Base-by-base conservation (phyloP, 2,797 vertebrate species). In the Xyrichtys novacula region DNA sequence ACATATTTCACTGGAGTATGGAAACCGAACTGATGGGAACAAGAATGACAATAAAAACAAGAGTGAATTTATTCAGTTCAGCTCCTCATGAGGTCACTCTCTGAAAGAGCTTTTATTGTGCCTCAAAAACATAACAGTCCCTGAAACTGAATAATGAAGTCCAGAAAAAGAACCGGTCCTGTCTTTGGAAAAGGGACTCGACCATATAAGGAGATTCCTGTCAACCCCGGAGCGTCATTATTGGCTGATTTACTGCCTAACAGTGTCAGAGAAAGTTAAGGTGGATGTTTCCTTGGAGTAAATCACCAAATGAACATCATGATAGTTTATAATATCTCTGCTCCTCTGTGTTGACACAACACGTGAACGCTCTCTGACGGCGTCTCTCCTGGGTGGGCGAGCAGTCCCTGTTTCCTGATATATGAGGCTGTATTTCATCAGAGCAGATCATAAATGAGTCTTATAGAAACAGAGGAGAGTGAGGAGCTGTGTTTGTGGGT, bases 321-420 rank as follows among this genome's bases (percentile, higher is more conserved):
- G 43, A 38, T 14, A 22, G 56, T 72, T 72, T 70, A n/a, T n/a
- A n/a, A n/a, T n/a, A n/a, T n/a, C n/a, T 60, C 1, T 15, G 28
- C 73, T 19, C 32, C 48, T 32, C 23, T 25, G 50, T 67, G 65
- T 69, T 74, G 68, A 68, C 17, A 19, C 4, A 15, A 15, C 36
- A 31, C 42, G 53, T 70, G 47, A 43, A 15, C 49, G 17, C 38
- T 49, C 5, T 19, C 26, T 55, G 36, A 7, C 56, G 40, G 4
- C 3, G 14, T 6, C 3, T 36, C 39, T 7, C 32, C 50, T 66
- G 72, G 75, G 85, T 75, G 85, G 72, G 36, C 80, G 1, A 31
- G 23, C 44, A 11, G 46, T n/a, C 16, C 1, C 50, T 2, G 7
- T 31, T 32, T 17, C 22, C 14, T 59, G 7, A 74, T 63, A 38